Conservation (phyloP, 2,113 vertebrate species). For the Anarhynchus alexandrinus region DNA sequence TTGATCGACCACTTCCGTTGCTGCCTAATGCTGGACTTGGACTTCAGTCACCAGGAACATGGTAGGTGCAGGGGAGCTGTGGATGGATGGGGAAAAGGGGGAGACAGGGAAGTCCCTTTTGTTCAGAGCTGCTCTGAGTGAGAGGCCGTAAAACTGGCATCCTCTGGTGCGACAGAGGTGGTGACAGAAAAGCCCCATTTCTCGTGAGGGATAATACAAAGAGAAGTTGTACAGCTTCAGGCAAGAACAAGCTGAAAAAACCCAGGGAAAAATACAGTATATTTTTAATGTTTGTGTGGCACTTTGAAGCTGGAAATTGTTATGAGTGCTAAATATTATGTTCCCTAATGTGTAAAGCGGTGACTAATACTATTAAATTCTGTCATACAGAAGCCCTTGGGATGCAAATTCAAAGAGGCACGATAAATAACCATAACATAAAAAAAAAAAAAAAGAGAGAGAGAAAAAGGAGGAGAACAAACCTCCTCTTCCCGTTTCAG, state of each 20-base stretch:
- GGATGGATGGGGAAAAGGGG: neutral
- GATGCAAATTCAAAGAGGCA: slow-evolving; percentile 22
- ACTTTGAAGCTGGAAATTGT: slow-evolving; percentile 27
- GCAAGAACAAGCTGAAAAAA: neutral
- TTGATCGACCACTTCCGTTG: neutral
- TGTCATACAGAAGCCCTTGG: slow-evolving; percentile 24
- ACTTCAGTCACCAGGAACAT: neutral
- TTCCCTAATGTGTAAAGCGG: slow-evolving; percentile 14
- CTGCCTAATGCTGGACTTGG: neutral
- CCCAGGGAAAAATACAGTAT: neutral
- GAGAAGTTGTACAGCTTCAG: neutral
- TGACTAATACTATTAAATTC: slow-evolving; percentile 55
- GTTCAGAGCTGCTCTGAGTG: neutral
- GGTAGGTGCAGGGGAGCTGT: neutral
- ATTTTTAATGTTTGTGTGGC: slow-evolving; percentile 23
- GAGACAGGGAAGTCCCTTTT: neutral
- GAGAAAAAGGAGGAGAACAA: neutral
- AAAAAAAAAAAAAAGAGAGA: neutral
- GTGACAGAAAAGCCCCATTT: neutral
- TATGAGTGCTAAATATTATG: slow-evolving; percentile 44
- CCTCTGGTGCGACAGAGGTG: neutral
- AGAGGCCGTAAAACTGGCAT: neutral
- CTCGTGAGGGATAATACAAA: neutral
- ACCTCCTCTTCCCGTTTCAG: neutral
- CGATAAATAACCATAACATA: slow-evolving; percentile 8